Evolutionary conservation across 2,113 vertebrate genomes (phyloP), one percentile per base, ranked within the genome.

Genomic region (Caretta caretta): DNA sequence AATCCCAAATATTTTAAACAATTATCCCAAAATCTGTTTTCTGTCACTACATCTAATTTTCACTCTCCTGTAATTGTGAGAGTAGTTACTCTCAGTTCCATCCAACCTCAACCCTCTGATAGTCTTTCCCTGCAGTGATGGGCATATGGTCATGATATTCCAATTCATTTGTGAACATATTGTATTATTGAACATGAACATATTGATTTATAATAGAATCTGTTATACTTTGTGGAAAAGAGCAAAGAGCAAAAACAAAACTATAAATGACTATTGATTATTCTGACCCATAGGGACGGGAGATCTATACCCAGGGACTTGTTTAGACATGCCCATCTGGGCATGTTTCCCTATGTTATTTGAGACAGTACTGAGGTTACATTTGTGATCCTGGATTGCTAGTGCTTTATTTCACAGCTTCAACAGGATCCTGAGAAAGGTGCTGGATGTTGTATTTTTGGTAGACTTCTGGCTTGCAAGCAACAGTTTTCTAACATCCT

Each of bases 1-100:
- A 82, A 22, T 59, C 62, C 46, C 27, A 88, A 93, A 51, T 20
- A 20, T 88, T 48, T 57, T 19, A 93, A 89, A 0, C 4, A 80
- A 76, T 89, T 56, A 72, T 83, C 57, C 38, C 79, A 94, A 76
- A 75, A 46, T 83, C 3, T 92, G 6, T 29, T 90, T 38, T 92
- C 80, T 91, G 27, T 90, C 8, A 93, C 69, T 76, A 62, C 56
- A 89, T 80, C 80, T 0, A 78, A 2, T 17, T 91, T 92, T 59
- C 27, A 25, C 6, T 93, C 75, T 49, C 69, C 29, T 78, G 2
- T 48, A 89, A 90, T 90, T 94, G 75, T 76, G 4, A 93, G 3
- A 76, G 54, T 48, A 95, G 84, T 42, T 87, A n/a, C n/a, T 93
- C 86, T 90, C 75, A 93, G 11, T 96, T 76, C 49, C 54, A 81